Conservation (phyloP, 2,113 vertebrate species). For the Caranx ignobilis region DNA sequence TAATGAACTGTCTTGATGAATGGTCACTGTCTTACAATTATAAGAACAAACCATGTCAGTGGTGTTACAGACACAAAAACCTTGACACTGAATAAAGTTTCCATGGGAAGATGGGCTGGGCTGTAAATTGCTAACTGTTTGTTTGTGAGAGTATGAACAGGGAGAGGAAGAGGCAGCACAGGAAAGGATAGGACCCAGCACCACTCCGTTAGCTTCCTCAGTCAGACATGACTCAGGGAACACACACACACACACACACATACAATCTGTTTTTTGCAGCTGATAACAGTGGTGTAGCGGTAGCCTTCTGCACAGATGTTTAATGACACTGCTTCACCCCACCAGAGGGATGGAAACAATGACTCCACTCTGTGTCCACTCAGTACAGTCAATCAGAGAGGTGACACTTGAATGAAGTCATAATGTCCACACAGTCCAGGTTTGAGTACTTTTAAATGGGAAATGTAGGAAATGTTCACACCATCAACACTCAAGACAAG, state of each 20-base stretch:
- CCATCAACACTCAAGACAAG: background rate
- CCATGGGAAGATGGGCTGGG: background rate
- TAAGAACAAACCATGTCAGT: background rate
- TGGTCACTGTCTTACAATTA: background rate
- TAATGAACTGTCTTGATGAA: background rate
- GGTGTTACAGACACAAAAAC: background rate
- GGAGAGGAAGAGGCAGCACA: background rate
- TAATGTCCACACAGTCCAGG: background rate
- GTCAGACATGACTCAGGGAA: background rate
- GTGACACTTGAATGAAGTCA: background rate
- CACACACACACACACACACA: conserved; percentile 1
- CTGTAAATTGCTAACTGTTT: no score
- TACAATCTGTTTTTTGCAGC: conserved; percentile 4
- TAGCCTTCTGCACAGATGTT: background rate
- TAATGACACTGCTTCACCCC: conserved; percentile 5
- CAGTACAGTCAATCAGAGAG: background rate
- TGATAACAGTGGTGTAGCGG: conserved; percentile 26
- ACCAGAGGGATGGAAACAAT: conserved; percentile 11
- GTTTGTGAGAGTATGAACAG: background rate
- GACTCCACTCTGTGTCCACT: background rate
- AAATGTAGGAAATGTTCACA: background rate
- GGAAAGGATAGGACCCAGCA: background rate
- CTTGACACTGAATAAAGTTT: background rate
- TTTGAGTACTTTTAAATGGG: background rate
- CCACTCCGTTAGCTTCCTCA: background rate